Conservation (phyloP, 2,888 invertebrate species). For the Temnothorax rugatulus region DNA sequence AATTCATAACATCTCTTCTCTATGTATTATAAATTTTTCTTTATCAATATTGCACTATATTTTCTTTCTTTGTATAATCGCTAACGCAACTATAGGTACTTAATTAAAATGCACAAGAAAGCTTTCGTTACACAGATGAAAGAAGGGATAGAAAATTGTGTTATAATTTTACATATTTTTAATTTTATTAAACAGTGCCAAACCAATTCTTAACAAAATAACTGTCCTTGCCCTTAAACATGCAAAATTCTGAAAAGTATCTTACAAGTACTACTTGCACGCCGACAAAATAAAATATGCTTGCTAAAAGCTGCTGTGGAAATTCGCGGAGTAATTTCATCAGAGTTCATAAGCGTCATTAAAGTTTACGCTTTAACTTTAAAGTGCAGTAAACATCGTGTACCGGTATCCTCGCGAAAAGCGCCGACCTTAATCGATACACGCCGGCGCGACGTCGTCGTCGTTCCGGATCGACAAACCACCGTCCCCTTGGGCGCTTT, state of each 20-base stretch:
- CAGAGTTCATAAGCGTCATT: constrained; percentile 41
- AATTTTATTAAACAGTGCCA: neutral
- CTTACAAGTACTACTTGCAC: neutral
- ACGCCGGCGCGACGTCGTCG: constrained; percentile 25
- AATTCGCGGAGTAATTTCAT: constrained; percentile 37
- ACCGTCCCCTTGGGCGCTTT: constrained; percentile 23
- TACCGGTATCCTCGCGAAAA: constrained; percentile 27
- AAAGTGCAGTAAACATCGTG: constrained; percentile 35
- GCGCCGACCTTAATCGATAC: constrained; percentile 43
- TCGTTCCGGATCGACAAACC: constrained; percentile 55
- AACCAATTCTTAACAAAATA: neutral
- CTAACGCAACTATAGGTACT: too few species aligned
- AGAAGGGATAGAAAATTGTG: neutral
- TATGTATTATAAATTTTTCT: neutral
- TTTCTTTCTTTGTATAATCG: neutral
- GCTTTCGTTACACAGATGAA: neutral
- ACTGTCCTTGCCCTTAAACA: neutral
- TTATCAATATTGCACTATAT: neutral
- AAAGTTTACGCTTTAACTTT: constrained; percentile 52
- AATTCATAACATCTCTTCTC: neutral
- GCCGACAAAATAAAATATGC: constrained; percentile 22
- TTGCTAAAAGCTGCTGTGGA: constrained; percentile 2
- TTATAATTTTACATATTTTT: neutral
- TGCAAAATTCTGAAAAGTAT: constrained; percentile 14
- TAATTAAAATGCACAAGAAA: neutral